Percentiles rank a stretch among this genome's conserved stretches.
Conservation (phyloP, 2,888 invertebrate genomes). For the Tipula helvola region DNA sequence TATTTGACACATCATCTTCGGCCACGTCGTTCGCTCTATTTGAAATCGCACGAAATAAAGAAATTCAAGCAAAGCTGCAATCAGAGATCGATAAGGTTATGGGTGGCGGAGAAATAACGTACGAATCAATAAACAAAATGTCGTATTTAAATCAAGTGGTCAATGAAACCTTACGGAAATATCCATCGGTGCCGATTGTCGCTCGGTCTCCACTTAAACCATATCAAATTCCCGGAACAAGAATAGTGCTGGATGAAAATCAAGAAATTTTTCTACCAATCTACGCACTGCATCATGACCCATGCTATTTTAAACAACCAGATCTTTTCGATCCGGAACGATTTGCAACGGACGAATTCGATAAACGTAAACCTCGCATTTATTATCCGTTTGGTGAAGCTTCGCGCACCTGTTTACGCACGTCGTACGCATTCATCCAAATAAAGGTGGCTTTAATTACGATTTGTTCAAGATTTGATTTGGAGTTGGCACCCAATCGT, state of each 20-base stretch:
- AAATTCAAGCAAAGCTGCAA: not conserved
- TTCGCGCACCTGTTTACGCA: not conserved
- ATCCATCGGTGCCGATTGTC: not conserved
- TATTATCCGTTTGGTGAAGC: not conserved
- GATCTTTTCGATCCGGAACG: not conserved
- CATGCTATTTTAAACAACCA: not conserved
- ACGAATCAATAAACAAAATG: not conserved
- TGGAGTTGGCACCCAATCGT: not conserved
- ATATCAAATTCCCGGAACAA: not conserved
- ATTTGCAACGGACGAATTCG: not conserved
- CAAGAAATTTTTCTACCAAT: not conserved
- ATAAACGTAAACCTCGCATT: not conserved
- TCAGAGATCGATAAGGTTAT: not conserved
- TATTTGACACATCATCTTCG: not conserved
- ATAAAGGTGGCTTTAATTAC: not conserved
- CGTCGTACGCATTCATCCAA: not conserved
- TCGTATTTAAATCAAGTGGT: not conserved
- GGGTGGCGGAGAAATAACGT: not conserved
- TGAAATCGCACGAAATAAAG: not conserved
- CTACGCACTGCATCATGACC: not conserved
- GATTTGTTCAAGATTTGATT: not conserved
- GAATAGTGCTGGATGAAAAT: not conserved
- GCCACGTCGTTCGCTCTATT: not conserved
- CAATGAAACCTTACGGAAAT: not conserved
- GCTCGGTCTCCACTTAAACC: not conserved